Evolutionary conservation across 2,888 invertebrate species (phyloP).

Genomic region (Gastracanthus pulcherrimus): DNA sequence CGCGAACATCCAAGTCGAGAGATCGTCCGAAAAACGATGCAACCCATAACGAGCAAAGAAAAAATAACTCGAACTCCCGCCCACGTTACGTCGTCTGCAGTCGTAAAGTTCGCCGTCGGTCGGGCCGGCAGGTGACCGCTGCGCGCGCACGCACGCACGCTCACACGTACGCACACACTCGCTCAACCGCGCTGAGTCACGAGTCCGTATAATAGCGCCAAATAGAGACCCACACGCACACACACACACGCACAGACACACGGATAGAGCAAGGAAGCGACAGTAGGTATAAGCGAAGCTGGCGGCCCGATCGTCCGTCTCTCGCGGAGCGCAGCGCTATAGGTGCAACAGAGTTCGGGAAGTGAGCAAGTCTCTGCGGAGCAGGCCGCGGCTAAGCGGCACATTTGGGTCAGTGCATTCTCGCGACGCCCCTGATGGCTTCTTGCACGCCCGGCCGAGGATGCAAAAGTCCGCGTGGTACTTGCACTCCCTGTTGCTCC

Average conservation of each 20-base stretch:
- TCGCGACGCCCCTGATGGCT: not conserved
- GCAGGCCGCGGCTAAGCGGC: too few relatives aligned
- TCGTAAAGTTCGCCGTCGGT: not conserved
- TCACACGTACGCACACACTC: not conserved
- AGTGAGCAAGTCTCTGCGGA: not conserved
- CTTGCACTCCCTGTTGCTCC: too few relatives aligned
- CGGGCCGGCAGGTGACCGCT: not conserved
- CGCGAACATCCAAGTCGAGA: too few relatives aligned
- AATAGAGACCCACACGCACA: slow-evolving; percentile 17
- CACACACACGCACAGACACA: not conserved
- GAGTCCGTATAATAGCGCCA: slow-evolving; percentile 39
- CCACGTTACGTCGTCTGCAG: not conserved
- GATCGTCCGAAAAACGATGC: too few relatives aligned
- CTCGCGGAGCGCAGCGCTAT: not conserved
- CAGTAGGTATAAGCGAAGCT: too few relatives aligned
- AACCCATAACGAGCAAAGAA: not conserved
- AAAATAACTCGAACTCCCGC: not conserved
- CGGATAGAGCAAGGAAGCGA: not conserved
- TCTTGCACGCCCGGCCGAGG: not conserved
- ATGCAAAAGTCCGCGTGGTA: too few relatives aligned
- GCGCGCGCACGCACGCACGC: too few relatives aligned
- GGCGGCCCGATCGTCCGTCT: too few relatives aligned
- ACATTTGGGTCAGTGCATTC: slow-evolving; percentile 48
- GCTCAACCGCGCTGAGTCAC: slow-evolving; percentile 30
- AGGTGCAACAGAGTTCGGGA: slow-evolving; percentile 9